phyloP scores from a whole-genome alignment of 2,113 vertebrate genomes.

The Opisthocomus hoazin region DNA sequence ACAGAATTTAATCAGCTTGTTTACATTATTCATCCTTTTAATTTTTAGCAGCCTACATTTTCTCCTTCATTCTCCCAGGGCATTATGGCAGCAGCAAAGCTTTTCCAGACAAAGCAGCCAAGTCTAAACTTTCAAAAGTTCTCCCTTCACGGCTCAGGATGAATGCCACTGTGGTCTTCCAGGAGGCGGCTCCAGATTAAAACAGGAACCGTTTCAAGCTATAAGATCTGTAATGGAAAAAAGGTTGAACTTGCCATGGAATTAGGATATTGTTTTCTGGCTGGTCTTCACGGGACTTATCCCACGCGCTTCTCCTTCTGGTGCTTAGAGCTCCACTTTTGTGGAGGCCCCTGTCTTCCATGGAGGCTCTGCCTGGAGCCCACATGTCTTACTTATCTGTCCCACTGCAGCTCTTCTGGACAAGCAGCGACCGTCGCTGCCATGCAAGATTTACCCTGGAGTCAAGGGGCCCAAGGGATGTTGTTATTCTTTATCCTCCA shows the following conservation, averaged over 20 bases:
- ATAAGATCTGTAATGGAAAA: neutral
- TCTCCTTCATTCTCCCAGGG: neutral
- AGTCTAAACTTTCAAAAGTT: neutral
- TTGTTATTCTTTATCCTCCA: neutral
- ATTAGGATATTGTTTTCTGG: neutral
- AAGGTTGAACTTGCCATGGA: neutral
- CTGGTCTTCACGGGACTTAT: neutral
- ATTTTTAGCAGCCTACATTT: slow-evolving; percentile 30
- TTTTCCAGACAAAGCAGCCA: slow-evolving; percentile 6
- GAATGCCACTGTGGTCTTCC: neutral
- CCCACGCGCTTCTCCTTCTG: neutral
- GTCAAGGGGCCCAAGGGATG: neutral
- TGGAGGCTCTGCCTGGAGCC: neutral
- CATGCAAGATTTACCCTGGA: neutral
- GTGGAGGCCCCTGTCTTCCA: neutral
- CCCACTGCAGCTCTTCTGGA: neutral
- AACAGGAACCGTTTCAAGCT: neutral
- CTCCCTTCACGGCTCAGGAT: neutral
- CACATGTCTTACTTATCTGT: neutral
- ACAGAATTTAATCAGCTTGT: slow-evolving; percentile 40
- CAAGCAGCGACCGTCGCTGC: neutral
- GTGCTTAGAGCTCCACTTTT: neutral
- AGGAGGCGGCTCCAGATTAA: neutral
- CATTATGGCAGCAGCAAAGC: neutral
- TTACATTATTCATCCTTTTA: slow-evolving; percentile 36